Conservation (phyloP, 92 coral and sea anemone genomes). For the Virgularia gustaviana region DNA sequence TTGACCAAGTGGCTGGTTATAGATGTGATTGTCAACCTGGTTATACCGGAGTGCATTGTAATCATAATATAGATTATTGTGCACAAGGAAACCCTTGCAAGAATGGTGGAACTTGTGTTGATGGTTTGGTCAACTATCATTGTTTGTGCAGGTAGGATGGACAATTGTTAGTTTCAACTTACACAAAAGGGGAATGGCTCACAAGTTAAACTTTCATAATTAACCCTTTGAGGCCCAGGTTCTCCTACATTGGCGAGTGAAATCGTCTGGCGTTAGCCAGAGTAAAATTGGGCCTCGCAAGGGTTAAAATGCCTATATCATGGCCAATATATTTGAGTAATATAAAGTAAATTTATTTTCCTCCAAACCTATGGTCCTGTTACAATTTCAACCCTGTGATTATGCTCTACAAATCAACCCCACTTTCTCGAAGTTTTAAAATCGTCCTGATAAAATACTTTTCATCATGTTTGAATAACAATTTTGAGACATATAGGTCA, state of each 20-base stretch:
- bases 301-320: too few species aligned
- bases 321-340: background rate
- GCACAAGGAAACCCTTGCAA: conserved; percentile 79
- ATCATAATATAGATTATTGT: conserved; percentile 75
- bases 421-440: too few species aligned
- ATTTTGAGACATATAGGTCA: too few species aligned
- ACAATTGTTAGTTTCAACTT: background rate
- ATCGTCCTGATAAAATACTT: too few species aligned
- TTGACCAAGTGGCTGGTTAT: conserved; percentile 69
- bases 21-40: conserved; percentile 77
- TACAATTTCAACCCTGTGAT: background rate
- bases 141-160: conserved; percentile 88
- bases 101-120: conserved; percentile 90
- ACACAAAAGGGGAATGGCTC: background rate
- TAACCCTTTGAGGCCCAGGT: background rate
- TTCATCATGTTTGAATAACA: too few species aligned
- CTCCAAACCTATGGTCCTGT: background rate
- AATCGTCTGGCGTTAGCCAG: too few species aligned
- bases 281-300: too few species aligned
- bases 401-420: background rate
- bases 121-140: conserved; percentile 68
- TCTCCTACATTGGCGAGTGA: too few species aligned
- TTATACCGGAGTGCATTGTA: conserved; percentile 80
- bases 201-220: background rate
- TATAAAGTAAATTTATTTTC: background rate